Conservation (phyloP, 2,113 vertebrate species). For the Ursus arctos region DNA sequence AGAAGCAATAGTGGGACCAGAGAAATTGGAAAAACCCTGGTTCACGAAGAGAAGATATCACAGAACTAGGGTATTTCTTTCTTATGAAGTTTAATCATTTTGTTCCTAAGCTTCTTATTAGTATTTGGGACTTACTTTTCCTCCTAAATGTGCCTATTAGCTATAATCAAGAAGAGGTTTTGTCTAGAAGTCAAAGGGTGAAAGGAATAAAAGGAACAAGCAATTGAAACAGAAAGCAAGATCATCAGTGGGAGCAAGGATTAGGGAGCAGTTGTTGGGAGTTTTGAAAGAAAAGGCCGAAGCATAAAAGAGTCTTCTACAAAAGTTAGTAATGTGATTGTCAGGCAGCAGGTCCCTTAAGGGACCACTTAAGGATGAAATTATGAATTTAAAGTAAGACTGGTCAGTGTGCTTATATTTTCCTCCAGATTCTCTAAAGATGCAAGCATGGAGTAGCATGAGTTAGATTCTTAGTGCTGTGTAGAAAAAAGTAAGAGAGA, state of each 20-base stretch:
- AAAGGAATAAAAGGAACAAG: background rate
- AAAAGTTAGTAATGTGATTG: background rate
- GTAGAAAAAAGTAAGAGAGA: background rate
- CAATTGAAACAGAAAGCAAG: constrained; percentile 37
- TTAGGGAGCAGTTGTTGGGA: background rate
- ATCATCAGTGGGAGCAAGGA: background rate
- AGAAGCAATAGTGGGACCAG: background rate
- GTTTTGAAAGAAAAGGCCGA: constrained; percentile 41
- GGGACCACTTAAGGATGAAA: background rate
- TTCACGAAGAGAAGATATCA: background rate
- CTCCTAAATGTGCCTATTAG: background rate
- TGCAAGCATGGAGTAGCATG: background rate
- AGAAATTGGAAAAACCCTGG: background rate
- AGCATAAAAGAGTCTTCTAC: background rate
- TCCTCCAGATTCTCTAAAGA: constrained; percentile 3
- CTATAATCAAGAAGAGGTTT: constrained; percentile 15
- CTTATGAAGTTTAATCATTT: background rate
- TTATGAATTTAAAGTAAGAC: constrained; percentile 30
- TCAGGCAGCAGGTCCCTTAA: background rate
- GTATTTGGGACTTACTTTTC: constrained; percentile 20
- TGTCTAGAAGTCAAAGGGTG: background rate
- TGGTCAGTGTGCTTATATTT: constrained; percentile 5
- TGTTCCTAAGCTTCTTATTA: background rate
- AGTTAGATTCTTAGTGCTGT: constrained; percentile 13
- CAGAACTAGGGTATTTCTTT: background rate